Percentiles rank a stretch among this genome's conserved stretches.
phyloP scores from a whole-genome alignment of 2,888 invertebrate genomes.

The Chirona hameri region DNA sequence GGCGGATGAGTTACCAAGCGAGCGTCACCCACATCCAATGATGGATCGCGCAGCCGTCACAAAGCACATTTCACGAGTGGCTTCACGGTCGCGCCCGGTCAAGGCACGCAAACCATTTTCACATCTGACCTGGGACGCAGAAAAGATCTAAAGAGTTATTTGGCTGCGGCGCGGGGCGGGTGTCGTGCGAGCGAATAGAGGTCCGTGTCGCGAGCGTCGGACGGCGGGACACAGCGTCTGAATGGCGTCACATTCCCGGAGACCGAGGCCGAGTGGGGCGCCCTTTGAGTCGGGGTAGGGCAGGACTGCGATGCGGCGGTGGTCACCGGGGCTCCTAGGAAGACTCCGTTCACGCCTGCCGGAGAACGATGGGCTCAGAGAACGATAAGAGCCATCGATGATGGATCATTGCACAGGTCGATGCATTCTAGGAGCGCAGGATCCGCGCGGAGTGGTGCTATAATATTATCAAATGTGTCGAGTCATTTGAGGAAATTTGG shows the following conservation, averaged over 20 bases:
- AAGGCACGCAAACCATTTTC: neutral
- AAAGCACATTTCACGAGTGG: neutral
- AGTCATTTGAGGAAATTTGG: no score
- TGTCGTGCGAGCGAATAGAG: neutral
- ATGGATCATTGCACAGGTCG: no score
- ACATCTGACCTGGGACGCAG: neutral
- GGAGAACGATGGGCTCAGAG: no score
- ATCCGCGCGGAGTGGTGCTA: no score
- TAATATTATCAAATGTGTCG: no score
- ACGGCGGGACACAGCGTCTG: neutral
- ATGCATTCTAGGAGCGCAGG: no score
- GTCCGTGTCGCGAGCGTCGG: neutral
- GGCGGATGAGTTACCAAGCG: neutral
- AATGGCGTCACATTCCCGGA: neutral
- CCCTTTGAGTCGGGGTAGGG: neutral
- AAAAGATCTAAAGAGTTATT: slow-evolving; percentile 22
- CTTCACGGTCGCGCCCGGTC: neutral
- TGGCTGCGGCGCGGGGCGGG: neutral
- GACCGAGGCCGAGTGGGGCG: neutral
- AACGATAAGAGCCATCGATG: no score
- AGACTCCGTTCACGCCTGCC: no score
- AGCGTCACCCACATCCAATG: slow-evolving; percentile 2
- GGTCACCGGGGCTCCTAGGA: no score
- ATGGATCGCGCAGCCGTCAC: neutral
- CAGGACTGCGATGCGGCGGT: no score